phyloP scores from a whole-genome alignment of 2,113 vertebrate genomes.

The Oreochromis tanganicae region DNA sequence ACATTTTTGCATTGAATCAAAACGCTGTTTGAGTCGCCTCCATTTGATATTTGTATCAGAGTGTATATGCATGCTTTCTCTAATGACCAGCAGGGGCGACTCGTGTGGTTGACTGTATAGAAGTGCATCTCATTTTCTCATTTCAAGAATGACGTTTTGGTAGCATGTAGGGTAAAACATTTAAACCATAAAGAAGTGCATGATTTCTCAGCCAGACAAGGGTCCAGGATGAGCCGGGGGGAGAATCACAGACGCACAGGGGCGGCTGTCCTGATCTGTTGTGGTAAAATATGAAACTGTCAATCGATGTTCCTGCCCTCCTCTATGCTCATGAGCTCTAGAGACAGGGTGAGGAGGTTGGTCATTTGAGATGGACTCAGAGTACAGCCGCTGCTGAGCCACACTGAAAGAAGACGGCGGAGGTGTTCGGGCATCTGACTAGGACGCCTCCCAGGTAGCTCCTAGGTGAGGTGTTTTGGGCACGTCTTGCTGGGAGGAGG shows the following conservation, averaged over 20 bases:
- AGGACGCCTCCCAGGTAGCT: not conserved
- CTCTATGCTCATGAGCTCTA: not conserved
- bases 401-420: rapidly evolving
- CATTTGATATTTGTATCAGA: not conserved
- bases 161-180: not conserved
- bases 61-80: not conserved
- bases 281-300: too few relatives aligned
- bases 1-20: not conserved
- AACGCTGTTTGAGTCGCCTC: not conserved
- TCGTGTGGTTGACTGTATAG: not conserved
- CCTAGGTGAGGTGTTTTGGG: not conserved
- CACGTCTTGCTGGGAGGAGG: not conserved
- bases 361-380: not conserved
- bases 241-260: not conserved
- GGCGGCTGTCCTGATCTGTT: too few relatives aligned
- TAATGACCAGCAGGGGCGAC: not conserved
- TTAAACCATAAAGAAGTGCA: rapidly evolving
- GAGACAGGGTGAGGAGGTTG: not conserved
- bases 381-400: rapidly evolving
- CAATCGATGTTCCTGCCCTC: not conserved
- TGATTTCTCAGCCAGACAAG: not conserved
- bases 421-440: not conserved
- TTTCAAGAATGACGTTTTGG: rapidly evolving
- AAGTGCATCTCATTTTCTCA: not conserved
- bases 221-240: rapidly evolving